These are phyloP conservation scores for Vultur gryphus DNA, from an alignment of 2,797 vertebrate species.

Conservation along the genomic window DNA sequence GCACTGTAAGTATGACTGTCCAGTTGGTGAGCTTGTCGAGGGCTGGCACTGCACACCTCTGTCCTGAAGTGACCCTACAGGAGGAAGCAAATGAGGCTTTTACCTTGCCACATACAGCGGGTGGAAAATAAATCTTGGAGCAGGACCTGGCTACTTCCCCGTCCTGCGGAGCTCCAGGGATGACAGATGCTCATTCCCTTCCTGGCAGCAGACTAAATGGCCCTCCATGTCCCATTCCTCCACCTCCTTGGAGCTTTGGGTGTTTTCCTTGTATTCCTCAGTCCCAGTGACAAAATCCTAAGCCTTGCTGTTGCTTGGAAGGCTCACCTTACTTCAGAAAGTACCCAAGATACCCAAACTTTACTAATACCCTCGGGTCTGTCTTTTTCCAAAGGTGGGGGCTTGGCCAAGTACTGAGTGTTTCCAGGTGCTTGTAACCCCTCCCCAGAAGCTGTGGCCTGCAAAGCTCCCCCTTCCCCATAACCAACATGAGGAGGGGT, in stretches of 20 bases:
- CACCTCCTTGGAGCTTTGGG: neutral
- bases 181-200: conserved; percentile 34
- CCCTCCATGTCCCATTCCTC: neutral
- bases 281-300: neutral
- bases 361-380: neutral
- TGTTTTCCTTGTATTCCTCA: neutral
- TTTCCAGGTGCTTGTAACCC: neutral
- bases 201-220: neutral
- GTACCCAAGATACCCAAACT: neutral
- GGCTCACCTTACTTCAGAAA: neutral
- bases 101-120: neutral
- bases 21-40: neutral
- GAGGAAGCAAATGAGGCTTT: neutral
- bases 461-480: neutral
- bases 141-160: neutral
- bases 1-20: conserved; percentile 76
- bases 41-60: neutral
- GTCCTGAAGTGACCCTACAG: neutral
- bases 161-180: conserved; percentile 29
- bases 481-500: neutral
- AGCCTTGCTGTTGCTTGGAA: neutral
- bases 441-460: neutral
- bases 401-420: neutral
- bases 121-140: neutral
- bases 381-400: neutral